Conservation (phyloP, 2,113 vertebrate species). For the Scomber colias region DNA sequence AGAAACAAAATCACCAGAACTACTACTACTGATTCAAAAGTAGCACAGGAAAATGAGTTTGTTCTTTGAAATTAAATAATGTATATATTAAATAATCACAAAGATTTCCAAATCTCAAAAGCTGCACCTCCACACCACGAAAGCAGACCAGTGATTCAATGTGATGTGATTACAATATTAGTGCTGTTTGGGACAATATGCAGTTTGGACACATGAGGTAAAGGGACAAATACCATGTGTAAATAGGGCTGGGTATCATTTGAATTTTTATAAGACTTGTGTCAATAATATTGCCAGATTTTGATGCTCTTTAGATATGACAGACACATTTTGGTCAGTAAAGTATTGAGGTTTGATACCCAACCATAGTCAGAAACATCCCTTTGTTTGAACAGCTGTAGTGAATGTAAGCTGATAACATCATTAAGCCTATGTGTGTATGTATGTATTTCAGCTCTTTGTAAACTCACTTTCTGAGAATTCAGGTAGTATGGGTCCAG, state of each 20-base stretch:
- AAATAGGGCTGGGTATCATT: neutral
- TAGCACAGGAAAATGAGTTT: neutral
- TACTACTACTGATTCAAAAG: neutral
- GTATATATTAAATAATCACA: too few relatives aligned
- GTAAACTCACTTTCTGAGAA: slow-evolving; percentile 94
- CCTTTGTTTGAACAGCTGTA: neutral
- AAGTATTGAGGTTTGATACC: neutral
- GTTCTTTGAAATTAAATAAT: neutral
- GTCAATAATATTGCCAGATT: neutral
- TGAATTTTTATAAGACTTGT: neutral
- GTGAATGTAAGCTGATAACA: neutral
- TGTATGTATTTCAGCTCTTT: slow-evolving; percentile 8
- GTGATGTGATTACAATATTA: neutral
- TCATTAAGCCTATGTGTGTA: neutral
- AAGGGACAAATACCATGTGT: slow-evolving; percentile 24
- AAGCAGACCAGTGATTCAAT: neutral
- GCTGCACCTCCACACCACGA: neutral
- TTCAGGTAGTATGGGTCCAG: slow-evolving; percentile 98
- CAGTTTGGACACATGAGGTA: slow-evolving; percentile 20
- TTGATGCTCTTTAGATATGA: neutral
- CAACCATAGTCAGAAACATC: slow-evolving; percentile 35
- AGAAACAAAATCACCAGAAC: neutral
- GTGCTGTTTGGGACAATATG: neutral
- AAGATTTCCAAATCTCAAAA: neutral
- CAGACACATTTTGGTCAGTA: too few relatives aligned